phyloP scores from a whole-genome alignment of 2,113 vertebrate genomes.

The Microcebus lehilahytsara region DNA sequence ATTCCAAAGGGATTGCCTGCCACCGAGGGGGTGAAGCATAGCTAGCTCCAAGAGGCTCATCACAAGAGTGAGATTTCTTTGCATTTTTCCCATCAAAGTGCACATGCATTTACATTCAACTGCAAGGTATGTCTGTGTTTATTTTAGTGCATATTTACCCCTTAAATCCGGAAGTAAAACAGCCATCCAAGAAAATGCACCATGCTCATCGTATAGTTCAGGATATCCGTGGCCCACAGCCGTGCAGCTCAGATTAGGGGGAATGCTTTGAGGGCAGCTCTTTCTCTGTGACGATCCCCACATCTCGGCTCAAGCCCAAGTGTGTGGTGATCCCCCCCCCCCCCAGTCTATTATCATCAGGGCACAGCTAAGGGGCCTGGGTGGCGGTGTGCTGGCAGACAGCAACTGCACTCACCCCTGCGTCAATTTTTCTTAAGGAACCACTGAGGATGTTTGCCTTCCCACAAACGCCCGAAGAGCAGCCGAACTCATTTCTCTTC shows the following conservation, averaged over 20 bases:
- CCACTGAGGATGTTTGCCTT: conserved; percentile 50
- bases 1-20: neutral
- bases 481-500: conserved; percentile 72
- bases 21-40: neutral
- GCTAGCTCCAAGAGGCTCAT: neutral
- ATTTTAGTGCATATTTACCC: neutral
- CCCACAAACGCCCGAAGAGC: conserved; percentile 71
- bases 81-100: conserved; percentile 48
- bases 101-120: neutral
- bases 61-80: conserved; percentile 8
- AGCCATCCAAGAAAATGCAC: neutral
- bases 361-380: conserved; percentile 72
- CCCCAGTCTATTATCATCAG: conserved; percentile 63
- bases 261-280: neutral
- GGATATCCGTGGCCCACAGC: neutral
- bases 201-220: neutral
- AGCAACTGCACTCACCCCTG: conserved; percentile 56
- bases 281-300: neutral
- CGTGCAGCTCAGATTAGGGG: neutral
- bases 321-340: conserved; percentile 14
- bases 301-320: conserved; percentile 53
- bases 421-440: conserved; percentile 77
- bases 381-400: conserved; percentile 56
- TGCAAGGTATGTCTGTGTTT: conserved; percentile 8
- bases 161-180: conserved; percentile 45